Conservation (phyloP, 2,888 invertebrate genomes). For the Acanthosoma haemorrhoidale region DNA sequence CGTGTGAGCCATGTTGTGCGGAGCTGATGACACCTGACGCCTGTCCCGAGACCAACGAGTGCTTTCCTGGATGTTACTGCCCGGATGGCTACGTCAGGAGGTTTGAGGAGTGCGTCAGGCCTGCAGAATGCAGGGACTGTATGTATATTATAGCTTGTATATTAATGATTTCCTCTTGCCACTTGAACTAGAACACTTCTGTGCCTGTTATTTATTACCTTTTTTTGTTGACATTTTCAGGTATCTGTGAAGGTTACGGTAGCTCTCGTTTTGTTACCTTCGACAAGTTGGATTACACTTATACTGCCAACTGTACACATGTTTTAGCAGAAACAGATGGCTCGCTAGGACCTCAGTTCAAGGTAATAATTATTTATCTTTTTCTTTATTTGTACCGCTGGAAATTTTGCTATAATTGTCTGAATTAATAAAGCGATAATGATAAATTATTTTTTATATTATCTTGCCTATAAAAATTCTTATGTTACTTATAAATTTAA, state of each 20-base stretch:
- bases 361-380: too few species aligned
- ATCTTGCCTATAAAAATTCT: too few species aligned
- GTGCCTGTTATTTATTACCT: not conserved
- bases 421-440: too few species aligned
- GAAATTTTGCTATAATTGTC: too few species aligned
- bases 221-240: constrained; percentile 44
- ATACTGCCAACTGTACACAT: constrained; percentile 80
- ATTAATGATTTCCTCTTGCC: not conserved
- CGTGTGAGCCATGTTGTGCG: constrained; percentile 72
- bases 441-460: too few species aligned
- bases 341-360: constrained; percentile 33
- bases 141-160: constrained; percentile 44
- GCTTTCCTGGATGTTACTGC: constrained; percentile 80
- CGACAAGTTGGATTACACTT: constrained; percentile 71
- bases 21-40: constrained; percentile 54
- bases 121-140: constrained; percentile 71
- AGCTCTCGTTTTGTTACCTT: constrained; percentile 77
- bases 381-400: too few species aligned
- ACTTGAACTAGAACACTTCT: not conserved
- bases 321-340: constrained; percentile 56
- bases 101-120: constrained; percentile 62
- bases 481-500: too few species aligned
- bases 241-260: constrained; percentile 67
- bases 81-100: constrained; percentile 66
- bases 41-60: constrained; percentile 62